phyloP scores from a whole-genome alignment of 23 tunicate genomes.

The Phallusia fumigata region DNA sequence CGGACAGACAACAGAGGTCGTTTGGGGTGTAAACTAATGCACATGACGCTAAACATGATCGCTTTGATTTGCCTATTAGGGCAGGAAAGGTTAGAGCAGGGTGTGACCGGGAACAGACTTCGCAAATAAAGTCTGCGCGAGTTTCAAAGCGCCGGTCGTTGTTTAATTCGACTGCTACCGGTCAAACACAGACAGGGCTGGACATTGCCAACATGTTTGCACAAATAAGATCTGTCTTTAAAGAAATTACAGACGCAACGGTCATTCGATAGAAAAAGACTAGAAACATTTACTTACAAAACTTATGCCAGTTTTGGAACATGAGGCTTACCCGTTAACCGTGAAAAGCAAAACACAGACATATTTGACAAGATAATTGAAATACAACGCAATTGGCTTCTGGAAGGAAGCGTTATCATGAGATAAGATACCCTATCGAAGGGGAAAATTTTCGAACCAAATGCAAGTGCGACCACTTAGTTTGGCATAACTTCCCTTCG shows the following conservation, averaged over 20 bases:
- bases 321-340: too few relatives aligned
- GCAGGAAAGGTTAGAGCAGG: slow-evolving; percentile 4
- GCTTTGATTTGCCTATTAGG: background rate
- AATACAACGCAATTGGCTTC: too few relatives aligned
- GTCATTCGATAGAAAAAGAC: too few relatives aligned
- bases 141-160: background rate
- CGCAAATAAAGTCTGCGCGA: background rate
- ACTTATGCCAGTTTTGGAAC: too few relatives aligned
- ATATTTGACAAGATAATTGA: too few relatives aligned
- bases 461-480: background rate
- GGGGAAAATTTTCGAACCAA: background rate
- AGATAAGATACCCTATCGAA: background rate
- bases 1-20: background rate
- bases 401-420: background rate
- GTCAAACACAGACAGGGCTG: background rate
- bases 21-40: background rate
- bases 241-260: too few relatives aligned
- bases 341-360: too few relatives aligned
- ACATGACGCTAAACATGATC: slow-evolving; percentile 2
- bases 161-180: background rate
- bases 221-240: too few relatives aligned
- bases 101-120: background rate
- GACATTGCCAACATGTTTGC: background rate
- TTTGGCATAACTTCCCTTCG: background rate
- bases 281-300: too few relatives aligned